phyloP scores from a whole-genome alignment of 2,797 vertebrate species.

The Artibeus jamaicensis region DNA sequence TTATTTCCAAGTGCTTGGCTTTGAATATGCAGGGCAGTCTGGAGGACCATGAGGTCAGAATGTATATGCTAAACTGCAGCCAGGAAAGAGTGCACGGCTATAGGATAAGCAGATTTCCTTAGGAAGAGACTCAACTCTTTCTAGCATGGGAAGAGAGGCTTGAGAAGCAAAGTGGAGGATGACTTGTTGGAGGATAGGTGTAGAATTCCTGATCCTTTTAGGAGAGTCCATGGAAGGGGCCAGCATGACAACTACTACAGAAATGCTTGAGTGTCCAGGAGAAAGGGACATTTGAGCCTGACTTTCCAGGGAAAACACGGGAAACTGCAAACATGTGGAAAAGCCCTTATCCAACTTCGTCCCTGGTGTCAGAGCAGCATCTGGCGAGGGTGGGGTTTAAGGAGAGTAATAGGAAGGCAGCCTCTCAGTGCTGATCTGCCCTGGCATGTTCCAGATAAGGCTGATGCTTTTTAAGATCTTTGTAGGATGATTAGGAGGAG shows the following conservation, averaged over 20 bases:
- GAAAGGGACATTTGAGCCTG: neutral
- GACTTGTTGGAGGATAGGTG: neutral
- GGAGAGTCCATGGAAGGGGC: neutral
- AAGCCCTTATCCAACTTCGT: neutral
- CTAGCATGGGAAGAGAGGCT: neutral
- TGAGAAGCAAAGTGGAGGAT: neutral
- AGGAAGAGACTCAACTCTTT: neutral
- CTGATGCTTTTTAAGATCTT: neutral
- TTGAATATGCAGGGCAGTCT: conserved; percentile 1
- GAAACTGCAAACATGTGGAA: neutral
- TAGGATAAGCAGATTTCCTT: neutral
- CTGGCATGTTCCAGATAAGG: neutral
- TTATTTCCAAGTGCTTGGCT: conserved; percentile 29
- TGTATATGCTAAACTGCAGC: neutral
- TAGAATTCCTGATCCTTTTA: neutral
- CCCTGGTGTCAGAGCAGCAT: neutral
- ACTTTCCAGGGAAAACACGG: neutral
- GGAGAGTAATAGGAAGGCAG: neutral
- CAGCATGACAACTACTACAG: neutral
- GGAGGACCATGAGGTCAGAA: neutral
- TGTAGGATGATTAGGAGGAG: neutral
- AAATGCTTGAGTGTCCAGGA: neutral
- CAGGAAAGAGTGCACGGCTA: neutral
- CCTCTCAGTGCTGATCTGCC: neutral
- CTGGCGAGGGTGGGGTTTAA: neutral